Evolutionary conservation across 2,113 vertebrate species (phyloP).

Genomic region (Leuciscus idus): DNA sequence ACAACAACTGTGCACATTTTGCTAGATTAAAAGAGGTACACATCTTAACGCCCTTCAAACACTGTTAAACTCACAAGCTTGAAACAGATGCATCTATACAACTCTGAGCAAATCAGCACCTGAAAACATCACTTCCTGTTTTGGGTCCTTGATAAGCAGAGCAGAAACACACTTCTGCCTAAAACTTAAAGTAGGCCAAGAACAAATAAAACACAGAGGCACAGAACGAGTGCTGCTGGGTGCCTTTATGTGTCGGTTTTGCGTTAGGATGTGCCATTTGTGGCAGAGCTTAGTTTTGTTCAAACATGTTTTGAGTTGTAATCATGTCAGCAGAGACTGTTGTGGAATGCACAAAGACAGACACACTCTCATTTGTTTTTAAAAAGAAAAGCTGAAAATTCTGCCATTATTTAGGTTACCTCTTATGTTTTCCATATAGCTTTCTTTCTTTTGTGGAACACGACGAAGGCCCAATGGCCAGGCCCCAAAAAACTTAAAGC

Average conservation of each 20-base stretch:
- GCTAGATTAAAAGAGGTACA: too few species aligned
- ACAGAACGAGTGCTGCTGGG: constrained; percentile 10
- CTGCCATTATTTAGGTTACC: neutral
- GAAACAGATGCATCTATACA: neutral
- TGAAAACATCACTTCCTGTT: constrained; percentile 11
- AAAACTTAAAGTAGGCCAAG: constrained; percentile 47
- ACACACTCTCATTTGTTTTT: neutral
- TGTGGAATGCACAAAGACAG: neutral
- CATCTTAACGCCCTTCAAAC: neutral
- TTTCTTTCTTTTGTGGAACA: neutral
- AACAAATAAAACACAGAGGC: constrained; percentile 42
- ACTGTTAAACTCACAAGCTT: neutral
- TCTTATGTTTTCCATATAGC: neutral
- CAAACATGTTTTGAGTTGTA: constrained; percentile 15
- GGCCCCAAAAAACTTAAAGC: neutral
- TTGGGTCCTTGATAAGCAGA: neutral
- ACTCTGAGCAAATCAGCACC: neutral
- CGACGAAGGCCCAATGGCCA: too few species aligned
- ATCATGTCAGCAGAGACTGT: neutral
- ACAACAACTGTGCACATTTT: too few species aligned
- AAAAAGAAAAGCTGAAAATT: neutral
- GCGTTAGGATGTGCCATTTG: neutral
- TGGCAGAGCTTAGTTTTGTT: neutral
- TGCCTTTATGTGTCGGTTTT: neutral
- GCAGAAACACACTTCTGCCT: neutral